Percentiles rank a stretch among this genome's conserved stretches.
phyloP scores from a whole-genome alignment of 92 coral and sea anemone genomes.

The Pocillopora grandis region DNA sequence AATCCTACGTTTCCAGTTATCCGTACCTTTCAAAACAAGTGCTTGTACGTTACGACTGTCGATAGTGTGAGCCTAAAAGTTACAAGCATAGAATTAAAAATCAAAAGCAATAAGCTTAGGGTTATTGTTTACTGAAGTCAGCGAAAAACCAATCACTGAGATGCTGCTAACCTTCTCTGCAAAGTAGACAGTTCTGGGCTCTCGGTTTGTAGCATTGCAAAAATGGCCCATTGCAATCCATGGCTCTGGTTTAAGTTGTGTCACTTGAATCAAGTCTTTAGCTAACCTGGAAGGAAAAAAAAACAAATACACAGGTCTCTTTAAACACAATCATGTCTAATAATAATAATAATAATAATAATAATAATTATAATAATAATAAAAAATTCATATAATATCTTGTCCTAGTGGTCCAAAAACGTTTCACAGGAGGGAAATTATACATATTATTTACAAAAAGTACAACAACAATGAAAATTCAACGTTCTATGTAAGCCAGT shows the following conservation, averaged over 20 bases:
- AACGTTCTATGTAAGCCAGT: neutral
- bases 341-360: too few relatives aligned
- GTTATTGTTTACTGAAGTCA: neutral
- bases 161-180: constrained; percentile 66
- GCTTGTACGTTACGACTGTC: constrained; percentile 96
- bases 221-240: constrained; percentile 98
- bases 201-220: constrained; percentile 83
- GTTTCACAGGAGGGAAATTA: too few relatives aligned
- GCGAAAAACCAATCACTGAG: neutral
- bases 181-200: constrained; percentile 94
- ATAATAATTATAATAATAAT: too few relatives aligned
- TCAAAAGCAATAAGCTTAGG: neutral
- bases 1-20: neutral
- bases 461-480: neutral
- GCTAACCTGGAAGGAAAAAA: constrained; percentile 60
- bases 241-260: constrained; percentile 86
- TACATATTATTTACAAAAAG: too few relatives aligned
- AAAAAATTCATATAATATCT: too few relatives aligned
- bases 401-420: too few relatives aligned
- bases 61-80: constrained; percentile 86
- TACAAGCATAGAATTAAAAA: neutral
- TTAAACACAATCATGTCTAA: too few relatives aligned
- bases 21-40: constrained; percentile 84
- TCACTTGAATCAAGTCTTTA: constrained; percentile 86
- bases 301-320: neutral